Evolutionary conservation across 2,113 vertebrate species (phyloP), one percentile per base, ranked within the genome.

Genomic region (Tragelaphus buxtoni): DNA sequence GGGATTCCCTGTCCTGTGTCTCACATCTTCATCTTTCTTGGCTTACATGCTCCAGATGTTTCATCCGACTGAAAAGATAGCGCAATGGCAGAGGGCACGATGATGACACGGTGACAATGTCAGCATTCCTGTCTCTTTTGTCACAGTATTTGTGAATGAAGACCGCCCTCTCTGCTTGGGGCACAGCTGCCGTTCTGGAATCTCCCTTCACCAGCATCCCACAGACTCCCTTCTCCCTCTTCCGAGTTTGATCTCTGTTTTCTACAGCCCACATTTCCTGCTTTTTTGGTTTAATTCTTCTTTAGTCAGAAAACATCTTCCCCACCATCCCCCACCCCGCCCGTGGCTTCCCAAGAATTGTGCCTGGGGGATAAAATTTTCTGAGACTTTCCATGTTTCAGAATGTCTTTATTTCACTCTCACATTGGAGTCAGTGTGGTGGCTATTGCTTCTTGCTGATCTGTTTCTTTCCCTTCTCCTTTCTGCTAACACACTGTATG

Each of bases 1-100:
- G 42, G 56, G 39, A 12, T 14, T 30, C 13, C 39, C 55, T 55
- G 58, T 77, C 65, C 49, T 9, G 10, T 24, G 24, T 26, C 81
- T n/a, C 42, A 9, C 1, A 1, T 32, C 45, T 79, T 84, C 77
- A 26, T 83, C 81, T 79, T 94, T 32, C 72, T 56, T 72, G 5
- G 30, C 32, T 88, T 20, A 39, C 65, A 39, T 39, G 30, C 65
- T 55, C 30, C 28, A 10, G 9, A 11, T 18, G 30, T 22, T 24
- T 49, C 49, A 10, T 18, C 14, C 6, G 16, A 45, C 5, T 35
- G 56, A 42, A 47, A 51, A 47, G 26, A 11, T 1, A 47, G 22
- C 0, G 0, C 20, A 1, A 0, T 0, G 16, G 42, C 51, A 95
- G 39, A 56, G 58, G 18, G 42, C 22, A 5, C 1, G 4, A 30